These are phyloP conservation scores for Amiota communis DNA, from an alignment of 2,888 invertebrate genomes.

Conservation along the genomic window DNA sequence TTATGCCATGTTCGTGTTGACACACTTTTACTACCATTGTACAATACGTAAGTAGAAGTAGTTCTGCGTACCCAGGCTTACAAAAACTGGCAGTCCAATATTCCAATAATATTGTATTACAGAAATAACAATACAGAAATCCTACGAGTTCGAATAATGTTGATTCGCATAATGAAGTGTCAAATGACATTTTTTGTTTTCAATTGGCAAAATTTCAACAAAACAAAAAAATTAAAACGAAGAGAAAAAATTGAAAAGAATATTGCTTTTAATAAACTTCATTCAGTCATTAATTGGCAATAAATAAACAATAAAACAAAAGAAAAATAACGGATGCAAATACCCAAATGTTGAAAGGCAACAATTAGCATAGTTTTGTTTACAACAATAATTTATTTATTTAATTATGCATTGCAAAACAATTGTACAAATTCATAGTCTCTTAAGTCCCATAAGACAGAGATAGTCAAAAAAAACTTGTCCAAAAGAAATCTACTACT, in stretches of 20 bases:
- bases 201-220: not conserved
- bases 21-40: not conserved
- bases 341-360: no score
- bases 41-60: no score
- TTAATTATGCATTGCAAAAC: no score
- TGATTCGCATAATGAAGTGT: slow-evolving; percentile 21
- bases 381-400: no score
- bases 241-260: not conserved
- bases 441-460: no score
- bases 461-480: no score
- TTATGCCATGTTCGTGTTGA: not conserved
- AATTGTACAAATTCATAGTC: no score
- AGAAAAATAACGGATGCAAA: no score
- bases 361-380: no score
- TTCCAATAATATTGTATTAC: not conserved
- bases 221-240: no score
- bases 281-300: not conserved
- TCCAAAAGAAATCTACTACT: no score
- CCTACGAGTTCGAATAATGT: not conserved
- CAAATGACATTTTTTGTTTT: slow-evolving; percentile 11
- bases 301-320: no score
- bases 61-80: not conserved
- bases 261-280: slow-evolving; percentile 10
- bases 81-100: not conserved
- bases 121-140: not conserved